Base-by-base conservation (phyloP, 2,113 vertebrate genomes). In the Upupa epops region DNA sequence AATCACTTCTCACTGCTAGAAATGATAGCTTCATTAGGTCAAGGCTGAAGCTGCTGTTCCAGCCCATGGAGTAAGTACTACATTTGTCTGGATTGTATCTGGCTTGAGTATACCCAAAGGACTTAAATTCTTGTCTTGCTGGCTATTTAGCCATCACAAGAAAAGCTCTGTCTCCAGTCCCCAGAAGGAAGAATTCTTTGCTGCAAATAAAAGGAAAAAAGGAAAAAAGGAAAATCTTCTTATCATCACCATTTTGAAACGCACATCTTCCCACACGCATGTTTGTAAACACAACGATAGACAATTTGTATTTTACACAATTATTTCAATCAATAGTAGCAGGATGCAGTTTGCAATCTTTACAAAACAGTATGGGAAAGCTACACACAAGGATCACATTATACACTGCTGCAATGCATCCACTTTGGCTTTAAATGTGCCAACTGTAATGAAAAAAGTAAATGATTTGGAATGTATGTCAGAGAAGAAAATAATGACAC, bases 1-100 rank as follows among this genome's bases (percentile, higher is more conserved):
- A 92, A 86, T 92, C 48, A 56, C 74, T 86, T 96, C 68, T 93
- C 58, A 13, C 87, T 92, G 52, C 71, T 83, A 88, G 49, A 93
- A 95, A 89, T 18, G 79, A 94, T 74, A 92, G 69, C 60, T 82
- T 91, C 84, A 66, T 96, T 83, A 96, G 93, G 83, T 95, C 93
- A 94, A 94, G 54, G 82, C 68, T 96, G 83, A 94, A 78, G 52
- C 59, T 88, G 85, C 73, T 70, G 77, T 83, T 89, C 72, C 91
- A 96, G 89, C 66, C 88, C 81, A 83, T 19, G 66, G 80, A 92
- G 18, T 69, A 96, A 91, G 56, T 74, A 69, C 52, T 91, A 68
- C 83, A 93, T 89, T 95, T 95, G 88, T 91, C 92, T 95, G 68
- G 64, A 93, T 68, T 90, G 61, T 86, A 88, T 94, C 80, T 92